phyloP scores from a whole-genome alignment of 2,888 invertebrate genomes.

The Metopia argyrocephala region DNA sequence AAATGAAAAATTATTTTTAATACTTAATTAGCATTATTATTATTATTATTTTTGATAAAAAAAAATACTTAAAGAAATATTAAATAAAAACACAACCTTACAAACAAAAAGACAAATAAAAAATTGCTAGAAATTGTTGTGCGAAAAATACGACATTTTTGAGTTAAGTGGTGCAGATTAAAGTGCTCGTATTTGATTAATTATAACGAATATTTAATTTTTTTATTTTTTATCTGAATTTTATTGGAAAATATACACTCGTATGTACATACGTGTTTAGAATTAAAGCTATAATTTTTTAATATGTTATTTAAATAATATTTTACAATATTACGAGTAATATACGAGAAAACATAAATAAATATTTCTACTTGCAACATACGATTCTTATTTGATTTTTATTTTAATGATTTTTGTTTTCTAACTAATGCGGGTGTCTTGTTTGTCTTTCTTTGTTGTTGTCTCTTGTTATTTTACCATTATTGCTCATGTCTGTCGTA shows the following conservation, averaged over 20 bases:
- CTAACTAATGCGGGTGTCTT: slow-evolving; percentile 46
- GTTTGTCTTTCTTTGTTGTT: slow-evolving; percentile 11
- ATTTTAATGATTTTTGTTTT: too few species aligned
- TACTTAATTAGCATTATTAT: slow-evolving; percentile 40
- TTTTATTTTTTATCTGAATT: too few species aligned
- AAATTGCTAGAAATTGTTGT: not conserved
- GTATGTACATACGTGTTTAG: too few species aligned
- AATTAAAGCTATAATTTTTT: too few species aligned
- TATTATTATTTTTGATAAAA: not conserved
- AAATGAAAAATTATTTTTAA: slow-evolving; percentile 57
- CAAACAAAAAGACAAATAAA: not conserved
- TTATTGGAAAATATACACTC: too few species aligned
- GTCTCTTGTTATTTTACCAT: slow-evolving; percentile 29
- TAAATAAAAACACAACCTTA: not conserved
- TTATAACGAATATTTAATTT: not conserved
- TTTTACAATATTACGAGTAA: too few species aligned
- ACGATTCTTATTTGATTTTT: too few species aligned
- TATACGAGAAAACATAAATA: too few species aligned
- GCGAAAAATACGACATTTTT: too few species aligned
- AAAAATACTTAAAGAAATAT: not conserved
- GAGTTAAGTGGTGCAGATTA: too few species aligned
- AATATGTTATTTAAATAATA: too few species aligned
- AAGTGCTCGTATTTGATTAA: not conserved
- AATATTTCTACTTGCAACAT: too few species aligned
- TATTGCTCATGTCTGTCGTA: slow-evolving; percentile 44